Percentiles rank a stretch among this genome's conserved stretches.
These are phyloP conservation scores for Diarsia mendica DNA, from an alignment of 2,888 invertebrate species.

Conservation along the genomic window DNA sequence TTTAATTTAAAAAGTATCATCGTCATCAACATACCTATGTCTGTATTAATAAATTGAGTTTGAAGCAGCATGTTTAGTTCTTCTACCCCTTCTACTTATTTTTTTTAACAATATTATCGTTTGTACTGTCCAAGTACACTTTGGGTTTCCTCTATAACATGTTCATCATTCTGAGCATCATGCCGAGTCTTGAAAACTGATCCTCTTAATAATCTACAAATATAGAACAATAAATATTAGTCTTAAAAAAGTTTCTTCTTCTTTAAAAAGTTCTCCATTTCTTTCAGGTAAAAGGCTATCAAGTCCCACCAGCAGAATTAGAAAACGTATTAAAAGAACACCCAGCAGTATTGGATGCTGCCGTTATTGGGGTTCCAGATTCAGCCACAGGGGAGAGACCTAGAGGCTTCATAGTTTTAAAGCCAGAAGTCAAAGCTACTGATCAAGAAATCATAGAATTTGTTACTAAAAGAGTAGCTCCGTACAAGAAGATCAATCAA, in stretches of 20 bases:
- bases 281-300: slow-evolving; percentile 91
- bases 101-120: neutral
- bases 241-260: no score
- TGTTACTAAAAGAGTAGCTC: slow-evolving; percentile 92
- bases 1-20: neutral
- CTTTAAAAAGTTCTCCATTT: neutral
- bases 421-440: slow-evolving; percentile 81
- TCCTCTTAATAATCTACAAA: no score
- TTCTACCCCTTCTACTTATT: no score
- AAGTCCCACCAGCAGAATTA: slow-evolving; percentile 97
- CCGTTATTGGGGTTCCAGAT: slow-evolving; percentile 95
- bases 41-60: neutral
- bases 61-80: no score
- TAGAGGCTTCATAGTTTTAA: slow-evolving; percentile 92
- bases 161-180: no score
- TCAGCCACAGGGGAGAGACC: slow-evolving; percentile 93
- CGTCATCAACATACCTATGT: no score
- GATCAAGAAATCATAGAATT: slow-evolving; percentile 91
- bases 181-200: no score
- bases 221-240: no score
- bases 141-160: neutral
- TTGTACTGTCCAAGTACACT: neutral
- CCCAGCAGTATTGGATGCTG: slow-evolving; percentile 94
- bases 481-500: slow-evolving; percentile 93
- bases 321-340: slow-evolving; percentile 93